A percentile compares a stretch with the other conserved stretches of the same genome.
Evolutionary conservation across 1,140 invertebrate species (phyloP).

Genomic region (silkworm (Bombyx mori)): DNA sequence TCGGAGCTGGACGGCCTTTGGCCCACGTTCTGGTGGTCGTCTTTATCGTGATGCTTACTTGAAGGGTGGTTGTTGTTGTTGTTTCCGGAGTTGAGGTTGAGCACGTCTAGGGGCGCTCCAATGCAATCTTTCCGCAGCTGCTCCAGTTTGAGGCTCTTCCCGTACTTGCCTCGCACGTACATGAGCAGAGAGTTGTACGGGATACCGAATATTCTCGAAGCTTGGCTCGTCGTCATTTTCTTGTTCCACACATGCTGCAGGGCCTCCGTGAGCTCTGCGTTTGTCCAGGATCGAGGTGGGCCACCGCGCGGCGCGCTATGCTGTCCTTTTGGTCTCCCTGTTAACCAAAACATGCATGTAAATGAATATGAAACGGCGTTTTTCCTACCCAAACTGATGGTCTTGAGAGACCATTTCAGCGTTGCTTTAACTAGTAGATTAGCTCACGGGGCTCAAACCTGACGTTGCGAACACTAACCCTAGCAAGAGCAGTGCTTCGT

Average conservation of each 20-base stretch:
- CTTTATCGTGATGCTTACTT: constrained; percentile 66
- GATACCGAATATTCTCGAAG: constrained; percentile 89
- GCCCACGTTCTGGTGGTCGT: constrained; percentile 61
- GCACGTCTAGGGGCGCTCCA: constrained; percentile 79
- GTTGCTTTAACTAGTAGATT: too few relatives aligned
- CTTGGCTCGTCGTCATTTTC: constrained; percentile 94
- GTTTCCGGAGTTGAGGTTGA: constrained; percentile 77
- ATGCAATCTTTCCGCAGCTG: constrained; percentile 89
- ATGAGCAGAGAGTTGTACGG: constrained; percentile 92
- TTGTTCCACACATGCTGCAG: constrained; percentile 93
- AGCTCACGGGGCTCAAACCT: too few relatives aligned
- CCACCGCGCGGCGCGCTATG: constrained; percentile 90
- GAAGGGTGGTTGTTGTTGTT: constrained; percentile 78
- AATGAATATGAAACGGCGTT: not conserved
- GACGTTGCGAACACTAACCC: too few relatives aligned
- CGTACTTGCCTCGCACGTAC: constrained; percentile 94
- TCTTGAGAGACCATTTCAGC: too few relatives aligned
- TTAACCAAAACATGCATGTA: constrained; percentile 11
- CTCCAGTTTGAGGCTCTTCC: constrained; percentile 89
- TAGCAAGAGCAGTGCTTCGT: too few relatives aligned
- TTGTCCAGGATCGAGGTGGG: constrained; percentile 91
- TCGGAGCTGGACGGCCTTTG: constrained; percentile 75
- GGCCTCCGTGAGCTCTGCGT: constrained; percentile 89
- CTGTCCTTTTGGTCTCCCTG: constrained; percentile 85
- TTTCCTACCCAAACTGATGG: too few relatives aligned